Percentiles rank a stretch among this genome's conserved stretches.
Evolutionary conservation across 1,140 invertebrate species (phyloP).

Genomic region (Colletes latitarsis): DNA sequence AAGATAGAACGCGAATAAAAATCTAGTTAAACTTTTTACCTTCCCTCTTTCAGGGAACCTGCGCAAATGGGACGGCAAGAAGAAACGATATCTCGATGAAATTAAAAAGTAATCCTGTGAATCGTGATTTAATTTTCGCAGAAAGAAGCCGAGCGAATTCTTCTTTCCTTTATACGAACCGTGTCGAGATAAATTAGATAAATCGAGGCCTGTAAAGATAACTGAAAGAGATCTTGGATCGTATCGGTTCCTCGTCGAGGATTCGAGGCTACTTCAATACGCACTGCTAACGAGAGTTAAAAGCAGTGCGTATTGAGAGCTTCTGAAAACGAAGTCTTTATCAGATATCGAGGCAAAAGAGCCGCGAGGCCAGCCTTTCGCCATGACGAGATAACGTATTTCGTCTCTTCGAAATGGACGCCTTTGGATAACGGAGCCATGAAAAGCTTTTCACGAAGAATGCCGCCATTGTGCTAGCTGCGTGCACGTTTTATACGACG

Average conservation of each 20-base stretch:
- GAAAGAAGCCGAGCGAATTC: neutral
- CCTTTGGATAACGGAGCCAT: slow-evolving; percentile 11
- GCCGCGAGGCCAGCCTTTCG: slow-evolving; percentile 30
- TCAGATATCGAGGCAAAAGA: slow-evolving; percentile 4
- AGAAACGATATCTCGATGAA: neutral
- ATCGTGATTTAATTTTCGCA: slow-evolving; percentile 5
- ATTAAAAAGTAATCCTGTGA: slow-evolving; percentile 17
- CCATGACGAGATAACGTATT: slow-evolving; percentile 49
- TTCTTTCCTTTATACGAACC: slow-evolving; percentile 12
- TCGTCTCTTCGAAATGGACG: slow-evolving; percentile 19
- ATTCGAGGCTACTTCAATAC: slow-evolving; percentile 13
- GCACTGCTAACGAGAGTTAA: slow-evolving; percentile 12
- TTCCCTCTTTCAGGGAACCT: neutral
- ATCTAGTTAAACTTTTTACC: slow-evolving; percentile 31
- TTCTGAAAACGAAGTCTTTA: slow-evolving; percentile 36
- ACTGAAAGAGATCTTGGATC: neutral
- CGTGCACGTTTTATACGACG: neutral
- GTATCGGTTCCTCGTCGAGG: slow-evolving; percentile 4
- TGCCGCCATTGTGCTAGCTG: neutral
- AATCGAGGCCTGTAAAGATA: neutral
- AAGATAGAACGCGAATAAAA: slow-evolving; percentile 1
- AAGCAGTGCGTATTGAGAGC: slow-evolving; percentile 20
- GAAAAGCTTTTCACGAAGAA: slow-evolving; percentile 1
- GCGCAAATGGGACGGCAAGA: neutral
- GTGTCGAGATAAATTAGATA: neutral